These are phyloP conservation scores for Paracentrotus lividus DNA, from an alignment of 53 echinoderm and acorn worm species.

Conservation along the genomic window DNA sequence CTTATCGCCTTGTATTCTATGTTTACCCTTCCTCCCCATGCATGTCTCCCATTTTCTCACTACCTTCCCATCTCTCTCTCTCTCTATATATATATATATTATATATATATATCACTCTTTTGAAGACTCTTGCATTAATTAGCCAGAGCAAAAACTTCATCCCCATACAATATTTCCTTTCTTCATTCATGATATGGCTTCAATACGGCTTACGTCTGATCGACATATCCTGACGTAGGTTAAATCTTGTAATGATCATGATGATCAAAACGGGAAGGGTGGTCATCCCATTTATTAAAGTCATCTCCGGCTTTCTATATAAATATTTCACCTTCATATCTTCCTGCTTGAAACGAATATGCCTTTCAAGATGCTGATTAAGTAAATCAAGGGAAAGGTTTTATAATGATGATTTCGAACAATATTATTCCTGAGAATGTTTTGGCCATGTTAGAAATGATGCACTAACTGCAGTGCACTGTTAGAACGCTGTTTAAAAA, in stretches of 20 bases:
- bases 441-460: too few species aligned
- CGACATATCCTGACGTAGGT: not conserved
- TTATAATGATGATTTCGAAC: too few species aligned
- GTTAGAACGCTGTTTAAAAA: too few species aligned
- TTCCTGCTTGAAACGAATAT: not conserved
- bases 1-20: too few species aligned
- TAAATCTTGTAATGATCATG: too few species aligned
- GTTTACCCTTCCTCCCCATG: not conserved
- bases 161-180: not conserved
- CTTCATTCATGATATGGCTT: not conserved
- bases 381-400: not conserved
- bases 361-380: not conserved
- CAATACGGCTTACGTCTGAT: not conserved
- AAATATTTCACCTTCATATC: not conserved
- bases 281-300: not conserved
- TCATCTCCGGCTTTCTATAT: not conserved
- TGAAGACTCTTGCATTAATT: too few species aligned
- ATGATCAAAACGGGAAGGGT: too few species aligned
- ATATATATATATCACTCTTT: too few species aligned
- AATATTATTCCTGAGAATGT: too few species aligned
- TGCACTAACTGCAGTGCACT: too few species aligned
- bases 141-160: not conserved
- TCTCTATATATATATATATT: too few species aligned
- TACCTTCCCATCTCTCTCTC: not conserved
- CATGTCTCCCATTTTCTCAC: not conserved